Evolutionary conservation across 2,113 vertebrate genomes (phyloP).

Genomic region (Chitala chitala): DNA sequence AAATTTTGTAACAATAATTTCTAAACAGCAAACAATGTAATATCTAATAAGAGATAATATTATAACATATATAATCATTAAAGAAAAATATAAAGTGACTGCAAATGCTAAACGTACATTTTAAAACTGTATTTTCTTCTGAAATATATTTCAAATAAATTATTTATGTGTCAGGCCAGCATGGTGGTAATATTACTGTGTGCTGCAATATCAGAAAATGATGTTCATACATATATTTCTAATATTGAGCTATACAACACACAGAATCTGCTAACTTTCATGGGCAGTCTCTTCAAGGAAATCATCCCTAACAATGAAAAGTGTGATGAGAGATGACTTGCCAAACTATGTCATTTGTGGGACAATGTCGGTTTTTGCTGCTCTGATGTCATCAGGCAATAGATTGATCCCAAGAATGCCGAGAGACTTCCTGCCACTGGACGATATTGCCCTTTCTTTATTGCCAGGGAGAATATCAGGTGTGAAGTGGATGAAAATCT

Average conservation of each 20-base stretch:
- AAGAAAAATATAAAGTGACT: too few relatives aligned
- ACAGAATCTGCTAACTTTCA: slow-evolving; percentile 12
- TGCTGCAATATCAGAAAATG: slow-evolving; percentile 4
- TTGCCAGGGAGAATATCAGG: background rate
- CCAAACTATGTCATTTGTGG: slow-evolving; percentile 10
- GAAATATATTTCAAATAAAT: background rate
- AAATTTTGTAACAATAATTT: too few relatives aligned
- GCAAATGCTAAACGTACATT: background rate
- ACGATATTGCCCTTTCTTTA: background rate
- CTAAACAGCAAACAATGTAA: too few relatives aligned
- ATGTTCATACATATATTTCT: background rate
- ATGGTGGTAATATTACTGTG: slow-evolving; percentile 18
- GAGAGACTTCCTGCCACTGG: background rate
- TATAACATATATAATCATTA: too few relatives aligned
- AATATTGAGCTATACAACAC: background rate
- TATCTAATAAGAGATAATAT: too few relatives aligned
- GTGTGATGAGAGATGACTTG: slow-evolving; percentile 12
- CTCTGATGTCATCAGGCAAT: background rate
- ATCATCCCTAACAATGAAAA: slow-evolving; percentile 8
- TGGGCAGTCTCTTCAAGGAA: too few relatives aligned
- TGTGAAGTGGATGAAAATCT: background rate
- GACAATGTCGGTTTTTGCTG: background rate
- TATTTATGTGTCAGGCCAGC: slow-evolving; percentile 9
- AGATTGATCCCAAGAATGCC: background rate
- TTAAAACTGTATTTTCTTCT: background rate